Conservation (phyloP, 2,113 vertebrate genomes). For the Coptodon rendalli region DNA sequence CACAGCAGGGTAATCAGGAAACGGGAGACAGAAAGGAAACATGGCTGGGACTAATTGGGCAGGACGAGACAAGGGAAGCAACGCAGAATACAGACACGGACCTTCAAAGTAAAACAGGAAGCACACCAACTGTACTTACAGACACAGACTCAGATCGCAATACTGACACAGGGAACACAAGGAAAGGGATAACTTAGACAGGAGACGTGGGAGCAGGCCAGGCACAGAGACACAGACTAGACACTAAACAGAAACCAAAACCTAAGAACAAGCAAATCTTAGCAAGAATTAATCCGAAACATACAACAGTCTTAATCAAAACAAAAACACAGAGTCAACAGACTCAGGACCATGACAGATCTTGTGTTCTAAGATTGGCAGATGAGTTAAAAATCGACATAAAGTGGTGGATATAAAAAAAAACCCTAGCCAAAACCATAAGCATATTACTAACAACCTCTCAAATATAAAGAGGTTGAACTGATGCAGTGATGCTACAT, state of each 20-base stretch:
- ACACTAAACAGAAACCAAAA: neutral
- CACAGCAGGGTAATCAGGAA: neutral
- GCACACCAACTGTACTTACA: neutral
- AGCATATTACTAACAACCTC: neutral
- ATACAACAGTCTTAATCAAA: neutral
- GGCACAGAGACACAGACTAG: neutral
- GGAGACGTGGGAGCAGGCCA: neutral
- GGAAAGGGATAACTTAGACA: neutral
- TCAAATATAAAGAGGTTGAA: neutral
- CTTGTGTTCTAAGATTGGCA: neutral
- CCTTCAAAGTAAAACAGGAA: neutral
- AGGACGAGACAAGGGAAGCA: neutral
- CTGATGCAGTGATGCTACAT: neutral
- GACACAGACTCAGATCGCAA: neutral
- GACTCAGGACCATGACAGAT: neutral
- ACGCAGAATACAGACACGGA: neutral
- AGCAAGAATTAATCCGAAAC: neutral
- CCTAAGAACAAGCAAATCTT: neutral
- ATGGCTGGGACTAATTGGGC: neutral
- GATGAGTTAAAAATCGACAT: neutral
- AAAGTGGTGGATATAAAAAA: neutral
- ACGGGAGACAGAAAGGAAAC: neutral
- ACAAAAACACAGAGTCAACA: neutral
- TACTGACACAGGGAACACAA: neutral
- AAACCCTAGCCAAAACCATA: fast-evolving